Conservation (phyloP, 2,797 vertebrate species). For the Syngnathus rostellatus region DNA sequence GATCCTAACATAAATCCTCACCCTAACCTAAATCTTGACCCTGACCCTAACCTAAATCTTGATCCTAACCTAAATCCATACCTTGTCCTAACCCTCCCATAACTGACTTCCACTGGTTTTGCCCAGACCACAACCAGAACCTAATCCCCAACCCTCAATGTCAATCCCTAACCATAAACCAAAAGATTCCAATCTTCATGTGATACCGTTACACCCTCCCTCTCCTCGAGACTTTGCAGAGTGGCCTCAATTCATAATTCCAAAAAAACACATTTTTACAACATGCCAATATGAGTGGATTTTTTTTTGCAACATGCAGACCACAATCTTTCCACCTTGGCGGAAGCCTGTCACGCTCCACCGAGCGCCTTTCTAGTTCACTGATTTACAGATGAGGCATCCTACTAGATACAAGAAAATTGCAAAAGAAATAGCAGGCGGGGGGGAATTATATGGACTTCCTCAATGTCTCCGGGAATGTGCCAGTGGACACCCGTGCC, state of each 20-base stretch:
- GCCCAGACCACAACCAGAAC: too few relatives aligned
- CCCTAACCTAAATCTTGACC: too few relatives aligned
- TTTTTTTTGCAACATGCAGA: background rate
- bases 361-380: background rate
- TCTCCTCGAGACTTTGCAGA: too few relatives aligned
- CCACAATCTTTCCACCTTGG: background rate
- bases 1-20: too few relatives aligned
- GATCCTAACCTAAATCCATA: too few relatives aligned
- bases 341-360: background rate
- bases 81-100: too few relatives aligned
- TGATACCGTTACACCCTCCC: too few relatives aligned
- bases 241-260: background rate
- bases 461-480: conserved; percentile 47
- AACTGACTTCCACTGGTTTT: too few relatives aligned
- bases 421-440: background rate
- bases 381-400: background rate
- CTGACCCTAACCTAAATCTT: too few relatives aligned
- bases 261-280: background rate
- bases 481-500: conserved; percentile 48
- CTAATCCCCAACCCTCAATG: too few relatives aligned
- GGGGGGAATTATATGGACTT: conserved; percentile 43
- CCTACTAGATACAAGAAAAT: background rate
- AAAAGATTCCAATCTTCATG: too few relatives aligned
- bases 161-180: too few relatives aligned
- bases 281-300: background rate